Conservation (phyloP, 2,113 vertebrate genomes). For the Grantiella picta region DNA sequence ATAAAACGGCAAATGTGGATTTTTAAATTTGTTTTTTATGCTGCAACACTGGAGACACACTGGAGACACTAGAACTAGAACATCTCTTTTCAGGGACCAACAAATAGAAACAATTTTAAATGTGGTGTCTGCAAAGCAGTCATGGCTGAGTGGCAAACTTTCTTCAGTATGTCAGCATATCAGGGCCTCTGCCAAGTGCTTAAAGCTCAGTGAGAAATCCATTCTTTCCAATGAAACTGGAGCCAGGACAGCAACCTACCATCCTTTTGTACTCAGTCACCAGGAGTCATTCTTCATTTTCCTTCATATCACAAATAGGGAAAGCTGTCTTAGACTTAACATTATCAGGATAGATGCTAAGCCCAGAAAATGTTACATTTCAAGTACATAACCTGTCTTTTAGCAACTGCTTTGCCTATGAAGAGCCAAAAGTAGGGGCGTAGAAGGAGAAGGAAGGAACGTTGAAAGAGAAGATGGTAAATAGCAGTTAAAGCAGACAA, state of each 20-base stretch:
- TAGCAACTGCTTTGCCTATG: constrained; percentile 39
- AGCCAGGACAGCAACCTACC: not conserved
- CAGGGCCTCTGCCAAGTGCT: not conserved
- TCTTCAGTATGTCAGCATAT: not conserved
- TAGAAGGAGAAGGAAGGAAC: not conserved
- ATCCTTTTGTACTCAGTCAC: not conserved
- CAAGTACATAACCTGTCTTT: constrained; percentile 40
- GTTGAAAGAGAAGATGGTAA: constrained; percentile 24
- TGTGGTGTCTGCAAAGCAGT: not conserved
- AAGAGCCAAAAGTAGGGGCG: not conserved
- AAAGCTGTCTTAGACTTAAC: not conserved
- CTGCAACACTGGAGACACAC: not conserved
- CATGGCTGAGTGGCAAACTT: not conserved
- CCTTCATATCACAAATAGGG: not conserved
- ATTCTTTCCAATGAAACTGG: constrained; percentile 23
- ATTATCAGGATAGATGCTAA: not conserved
- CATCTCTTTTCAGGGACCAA: not conserved
- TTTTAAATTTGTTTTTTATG: not conserved
- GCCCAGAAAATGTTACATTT: not conserved
- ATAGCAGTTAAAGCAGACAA: constrained; percentile 66
- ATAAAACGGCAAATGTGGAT: not conserved
- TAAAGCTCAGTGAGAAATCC: not conserved
- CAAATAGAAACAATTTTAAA: not conserved
- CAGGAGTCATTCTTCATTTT: not conserved
- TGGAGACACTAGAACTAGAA: not conserved